phyloP scores from a whole-genome alignment of 1,140 invertebrate genomes.

The Paralvinella palmiformis region DNA sequence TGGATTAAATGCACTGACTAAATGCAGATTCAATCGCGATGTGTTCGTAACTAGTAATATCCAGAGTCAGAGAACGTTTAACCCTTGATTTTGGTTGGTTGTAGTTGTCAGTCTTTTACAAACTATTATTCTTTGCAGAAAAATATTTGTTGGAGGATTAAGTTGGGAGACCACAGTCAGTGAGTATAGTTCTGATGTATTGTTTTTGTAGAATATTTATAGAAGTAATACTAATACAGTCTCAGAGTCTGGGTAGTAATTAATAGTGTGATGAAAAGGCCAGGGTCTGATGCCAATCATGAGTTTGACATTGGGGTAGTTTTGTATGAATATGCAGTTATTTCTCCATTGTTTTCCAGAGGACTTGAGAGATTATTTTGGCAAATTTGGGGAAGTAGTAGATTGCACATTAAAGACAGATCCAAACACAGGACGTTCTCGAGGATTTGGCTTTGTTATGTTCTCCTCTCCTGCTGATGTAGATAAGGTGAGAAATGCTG shows the following conservation, averaged over 20 bases:
- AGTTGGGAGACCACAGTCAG: slow-evolving; percentile 87
- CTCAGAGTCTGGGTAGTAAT: background rate
- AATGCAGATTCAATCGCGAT: too few relatives aligned
- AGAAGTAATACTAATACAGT: background rate
- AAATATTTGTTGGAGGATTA: slow-evolving; percentile 91
- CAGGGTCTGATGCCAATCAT: background rate
- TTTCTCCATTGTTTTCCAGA: slow-evolving; percentile 44
- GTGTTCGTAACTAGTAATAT: too few relatives aligned
- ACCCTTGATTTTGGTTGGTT: too few relatives aligned
- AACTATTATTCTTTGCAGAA: slow-evolving; percentile 52
- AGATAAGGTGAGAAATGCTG: slow-evolving; percentile 14
- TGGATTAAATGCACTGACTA: too few relatives aligned
- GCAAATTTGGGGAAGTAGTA: slow-evolving; percentile 83
- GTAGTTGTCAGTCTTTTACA: too few relatives aligned
- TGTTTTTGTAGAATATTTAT: background rate
- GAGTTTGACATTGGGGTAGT: background rate
- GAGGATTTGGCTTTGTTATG: slow-evolving; percentile 91
- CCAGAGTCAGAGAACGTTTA: too few relatives aligned
- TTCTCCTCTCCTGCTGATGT: slow-evolving; percentile 72
- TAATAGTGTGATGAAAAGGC: background rate
- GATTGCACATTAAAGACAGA: slow-evolving; percentile 97
- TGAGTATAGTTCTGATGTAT: slow-evolving; percentile 11
- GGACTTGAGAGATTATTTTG: slow-evolving; percentile 21
- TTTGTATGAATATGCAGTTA: background rate
- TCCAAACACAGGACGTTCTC: slow-evolving; percentile 85